These are phyloP conservation scores for Drosophila punjabiensis DNA, from an alignment of 1,140 invertebrate species.

Conservation along the genomic window DNA sequence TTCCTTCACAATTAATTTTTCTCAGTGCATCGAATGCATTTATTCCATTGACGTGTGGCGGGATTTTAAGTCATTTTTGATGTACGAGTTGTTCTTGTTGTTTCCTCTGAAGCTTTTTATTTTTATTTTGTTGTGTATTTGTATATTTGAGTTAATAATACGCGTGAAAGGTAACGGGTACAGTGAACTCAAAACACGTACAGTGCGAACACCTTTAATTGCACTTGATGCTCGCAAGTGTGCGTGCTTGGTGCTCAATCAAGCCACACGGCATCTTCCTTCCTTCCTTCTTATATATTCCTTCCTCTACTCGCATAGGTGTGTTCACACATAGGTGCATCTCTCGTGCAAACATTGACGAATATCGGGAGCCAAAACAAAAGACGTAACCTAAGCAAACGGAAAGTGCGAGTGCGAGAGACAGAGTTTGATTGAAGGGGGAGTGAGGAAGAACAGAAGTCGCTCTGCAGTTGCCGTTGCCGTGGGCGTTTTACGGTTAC, in stretches of 20 bases:
- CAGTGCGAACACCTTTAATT: slow-evolving; percentile 44
- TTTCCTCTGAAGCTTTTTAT: slow-evolving; percentile 40
- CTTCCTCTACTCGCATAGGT: slow-evolving; percentile 7
- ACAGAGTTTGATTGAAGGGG: not conserved
- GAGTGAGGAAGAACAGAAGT: slow-evolving; percentile 60
- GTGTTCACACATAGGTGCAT: slow-evolving; percentile 15
- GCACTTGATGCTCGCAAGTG: not conserved
- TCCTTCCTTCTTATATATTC: slow-evolving; percentile 3
- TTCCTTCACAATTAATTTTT: not conserved
- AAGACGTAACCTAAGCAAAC: slow-evolving; percentile 48
- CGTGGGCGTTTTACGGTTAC: slow-evolving; percentile 52
- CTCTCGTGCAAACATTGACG: slow-evolving; percentile 35
- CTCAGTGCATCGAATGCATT: slow-evolving; percentile 61
- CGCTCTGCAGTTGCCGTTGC: slow-evolving; percentile 35
- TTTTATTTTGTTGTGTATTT: slow-evolving; percentile 40
- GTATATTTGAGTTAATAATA: slow-evolving; percentile 70
- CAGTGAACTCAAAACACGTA: slow-evolving; percentile 71
- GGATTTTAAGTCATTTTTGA: slow-evolving; percentile 80
- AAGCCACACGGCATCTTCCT: slow-evolving; percentile 27
- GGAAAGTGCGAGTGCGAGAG: slow-evolving; percentile 12
- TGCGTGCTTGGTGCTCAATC: slow-evolving; percentile 4
- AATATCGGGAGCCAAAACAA: slow-evolving; percentile 78
- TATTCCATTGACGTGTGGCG: slow-evolving; percentile 74
- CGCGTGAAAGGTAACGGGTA: slow-evolving; percentile 74
- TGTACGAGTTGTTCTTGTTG: slow-evolving; percentile 69